phyloP scores from a whole-genome alignment of 2,888 invertebrate genomes.

The Bedellia somnulentella region DNA sequence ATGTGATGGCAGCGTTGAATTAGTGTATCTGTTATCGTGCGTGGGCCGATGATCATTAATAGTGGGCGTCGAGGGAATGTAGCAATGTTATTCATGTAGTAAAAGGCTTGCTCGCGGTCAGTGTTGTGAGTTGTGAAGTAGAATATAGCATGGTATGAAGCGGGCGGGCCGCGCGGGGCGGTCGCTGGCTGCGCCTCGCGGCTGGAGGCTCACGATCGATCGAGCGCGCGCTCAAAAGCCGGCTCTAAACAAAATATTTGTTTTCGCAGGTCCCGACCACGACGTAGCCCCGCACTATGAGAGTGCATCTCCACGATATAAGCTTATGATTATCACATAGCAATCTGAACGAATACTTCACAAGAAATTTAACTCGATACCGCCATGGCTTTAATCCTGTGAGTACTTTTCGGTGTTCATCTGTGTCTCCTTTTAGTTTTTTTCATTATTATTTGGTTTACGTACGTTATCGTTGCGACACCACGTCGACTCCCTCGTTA shows the following conservation, averaged over 20 bases:
- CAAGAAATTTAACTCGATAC: conserved; percentile 27
- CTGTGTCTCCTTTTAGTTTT: conserved; percentile 33
- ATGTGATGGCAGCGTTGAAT: conserved; percentile 13
- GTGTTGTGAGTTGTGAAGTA: conserved; percentile 6
- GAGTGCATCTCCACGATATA: conserved; percentile 31
- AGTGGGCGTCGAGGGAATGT: conserved; percentile 28
- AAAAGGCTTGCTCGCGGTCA: too few relatives aligned
- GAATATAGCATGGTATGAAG: conserved; percentile 7
- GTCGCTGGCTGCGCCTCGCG: neutral
- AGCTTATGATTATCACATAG: conserved; percentile 42
- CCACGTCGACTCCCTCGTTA: conserved; percentile 59
- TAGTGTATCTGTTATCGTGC: conserved; percentile 20
- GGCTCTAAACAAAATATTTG: conserved; percentile 21
- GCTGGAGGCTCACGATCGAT: too few relatives aligned
- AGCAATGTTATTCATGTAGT: conserved; percentile 19
- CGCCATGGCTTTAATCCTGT: conserved; percentile 48
- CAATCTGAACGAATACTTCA: conserved; percentile 17
- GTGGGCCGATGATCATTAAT: conserved; percentile 30
- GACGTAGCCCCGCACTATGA: conserved; percentile 46
- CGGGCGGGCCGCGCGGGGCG: conserved; percentile 2
- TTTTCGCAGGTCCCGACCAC: conserved; percentile 45
- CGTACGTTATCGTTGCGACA: conserved; percentile 45
- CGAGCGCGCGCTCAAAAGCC: conserved; percentile 13
- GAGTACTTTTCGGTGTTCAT: conserved; percentile 42
- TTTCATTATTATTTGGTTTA: conserved; percentile 23